phyloP scores from a whole-genome alignment of 2,888 invertebrate genomes.

The Monoplex corrugatus region DNA sequence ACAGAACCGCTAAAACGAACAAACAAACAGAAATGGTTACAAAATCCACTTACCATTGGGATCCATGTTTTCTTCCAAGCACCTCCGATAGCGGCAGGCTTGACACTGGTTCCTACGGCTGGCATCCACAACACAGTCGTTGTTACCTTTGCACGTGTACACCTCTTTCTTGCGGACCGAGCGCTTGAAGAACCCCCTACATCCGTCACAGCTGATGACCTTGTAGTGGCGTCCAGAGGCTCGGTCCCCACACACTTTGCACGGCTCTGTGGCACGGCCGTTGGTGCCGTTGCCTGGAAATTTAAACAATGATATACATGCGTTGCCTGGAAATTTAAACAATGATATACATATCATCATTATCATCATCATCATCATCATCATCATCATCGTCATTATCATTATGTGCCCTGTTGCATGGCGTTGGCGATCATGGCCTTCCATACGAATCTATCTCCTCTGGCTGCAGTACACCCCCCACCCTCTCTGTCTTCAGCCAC shows the following conservation, averaged over 20 bases:
- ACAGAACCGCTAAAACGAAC: neutral
- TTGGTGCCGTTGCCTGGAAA: neutral
- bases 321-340: too few relatives aligned
- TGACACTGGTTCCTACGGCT: slow-evolving; percentile 96
- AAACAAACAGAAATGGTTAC: neutral
- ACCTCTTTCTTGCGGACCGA: slow-evolving; percentile 89
- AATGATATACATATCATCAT: too few relatives aligned
- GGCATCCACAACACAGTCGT: slow-evolving; percentile 93
- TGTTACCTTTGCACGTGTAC: slow-evolving; percentile 95
- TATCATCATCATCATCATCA: too few relatives aligned
- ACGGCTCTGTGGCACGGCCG: slow-evolving; percentile 82
- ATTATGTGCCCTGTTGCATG: too few relatives aligned
- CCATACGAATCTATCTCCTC: neutral
- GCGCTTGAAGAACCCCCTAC: slow-evolving; percentile 95
- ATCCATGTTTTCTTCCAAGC: slow-evolving; percentile 95
- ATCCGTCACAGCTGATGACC: slow-evolving; percentile 83
- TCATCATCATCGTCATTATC: neutral
- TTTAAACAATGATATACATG: too few relatives aligned
- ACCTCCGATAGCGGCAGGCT: slow-evolving; percentile 95
- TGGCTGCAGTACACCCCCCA: too few relatives aligned
- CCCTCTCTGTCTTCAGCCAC: too few relatives aligned
- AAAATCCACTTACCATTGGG: slow-evolving; percentile 88
- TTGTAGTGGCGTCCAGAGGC: slow-evolving; percentile 82
- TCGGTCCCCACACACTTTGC: slow-evolving; percentile 82
- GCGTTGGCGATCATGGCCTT: neutral